These are phyloP conservation scores for Phrynocephalus forsythii DNA, from an alignment of 2,797 vertebrate species.

Conservation along the genomic window DNA sequence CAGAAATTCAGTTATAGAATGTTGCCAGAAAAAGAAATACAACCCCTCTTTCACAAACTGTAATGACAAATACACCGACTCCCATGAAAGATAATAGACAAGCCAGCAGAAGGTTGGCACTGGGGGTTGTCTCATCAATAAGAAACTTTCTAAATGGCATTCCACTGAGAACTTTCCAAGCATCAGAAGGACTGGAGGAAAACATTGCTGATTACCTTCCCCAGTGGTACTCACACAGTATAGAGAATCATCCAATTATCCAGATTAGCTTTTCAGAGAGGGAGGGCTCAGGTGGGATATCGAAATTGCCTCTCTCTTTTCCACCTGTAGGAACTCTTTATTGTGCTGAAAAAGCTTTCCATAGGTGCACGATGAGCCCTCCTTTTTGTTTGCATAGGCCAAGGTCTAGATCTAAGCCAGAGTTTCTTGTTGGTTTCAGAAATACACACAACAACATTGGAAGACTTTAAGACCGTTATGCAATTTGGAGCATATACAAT, in stretches of 20 bases:
- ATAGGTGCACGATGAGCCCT: background rate
- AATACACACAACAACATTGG: background rate
- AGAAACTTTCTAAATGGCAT: too few relatives aligned
- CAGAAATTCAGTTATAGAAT: slow-evolving; percentile 33
- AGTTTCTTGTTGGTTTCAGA: background rate
- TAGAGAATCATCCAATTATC: too few relatives aligned
- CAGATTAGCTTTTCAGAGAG: too few relatives aligned
- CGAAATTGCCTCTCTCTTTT: too few relatives aligned
- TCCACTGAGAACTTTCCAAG: too few relatives aligned
- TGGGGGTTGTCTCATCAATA: too few relatives aligned
- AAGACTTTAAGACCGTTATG: slow-evolving; percentile 36
- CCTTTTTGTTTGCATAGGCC: background rate
- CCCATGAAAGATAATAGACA: background rate
- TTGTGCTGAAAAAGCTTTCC: too few relatives aligned
- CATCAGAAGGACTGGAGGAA: too few relatives aligned
- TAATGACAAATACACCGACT: slow-evolving; percentile 9
- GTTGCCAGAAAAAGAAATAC: slow-evolving; percentile 36
- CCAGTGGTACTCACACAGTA: too few relatives aligned
- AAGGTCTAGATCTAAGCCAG: background rate
- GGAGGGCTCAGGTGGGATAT: too few relatives aligned
- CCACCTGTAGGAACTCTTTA: too few relatives aligned
- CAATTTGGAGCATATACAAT: slow-evolving; percentile 16
- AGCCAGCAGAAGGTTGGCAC: background rate
- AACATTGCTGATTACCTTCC: too few relatives aligned
- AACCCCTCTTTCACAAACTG: slow-evolving; percentile 18